phyloP scores from a whole-genome alignment of 2,888 invertebrate genomes.

The Eulithis testata region DNA sequence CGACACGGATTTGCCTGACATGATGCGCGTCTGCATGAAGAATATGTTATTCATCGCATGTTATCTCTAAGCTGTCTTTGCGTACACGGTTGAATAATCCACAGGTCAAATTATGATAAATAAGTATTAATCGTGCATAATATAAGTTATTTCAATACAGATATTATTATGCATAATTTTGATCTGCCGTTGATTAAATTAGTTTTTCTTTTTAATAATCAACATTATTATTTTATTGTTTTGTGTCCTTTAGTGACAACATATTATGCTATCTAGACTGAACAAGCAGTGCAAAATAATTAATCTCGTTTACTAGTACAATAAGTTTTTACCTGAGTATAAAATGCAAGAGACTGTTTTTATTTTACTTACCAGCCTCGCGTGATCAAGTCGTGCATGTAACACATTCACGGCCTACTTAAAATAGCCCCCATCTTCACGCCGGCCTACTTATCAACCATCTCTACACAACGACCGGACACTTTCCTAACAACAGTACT shows the following conservation, averaged over 20 bases:
- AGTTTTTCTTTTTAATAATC: too few relatives aligned
- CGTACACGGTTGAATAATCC: constrained; percentile 12
- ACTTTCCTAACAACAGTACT: constrained; percentile 49
- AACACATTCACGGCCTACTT: constrained; percentile 43
- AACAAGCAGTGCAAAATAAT: too few relatives aligned
- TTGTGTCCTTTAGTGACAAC: too few relatives aligned
- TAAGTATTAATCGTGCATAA: constrained; percentile 5
- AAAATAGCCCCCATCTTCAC: constrained; percentile 37
- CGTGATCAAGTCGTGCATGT: constrained; percentile 31
- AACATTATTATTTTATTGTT: too few relatives aligned
- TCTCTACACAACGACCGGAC: constrained; percentile 44
- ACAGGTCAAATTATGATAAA: constrained; percentile 15
- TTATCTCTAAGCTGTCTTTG: constrained; percentile 19
- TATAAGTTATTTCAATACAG: background rate
- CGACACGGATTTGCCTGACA: constrained; percentile 9
- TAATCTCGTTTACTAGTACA: background rate
- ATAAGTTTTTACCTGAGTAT: background rate
- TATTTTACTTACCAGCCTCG: constrained; percentile 12
- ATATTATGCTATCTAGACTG: too few relatives aligned
- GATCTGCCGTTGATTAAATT: too few relatives aligned
- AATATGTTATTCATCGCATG: constrained; percentile 28
- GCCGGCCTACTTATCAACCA: constrained; percentile 39
- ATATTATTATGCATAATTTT: background rate
- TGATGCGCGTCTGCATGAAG: constrained; percentile 22
- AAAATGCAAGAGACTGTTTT: constrained; percentile 20